Percentiles rank a stretch among this genome's conserved stretches.
These are phyloP conservation scores for Euzophera pinguis DNA, from an alignment of 2,888 invertebrate genomes.

Conservation along the genomic window DNA sequence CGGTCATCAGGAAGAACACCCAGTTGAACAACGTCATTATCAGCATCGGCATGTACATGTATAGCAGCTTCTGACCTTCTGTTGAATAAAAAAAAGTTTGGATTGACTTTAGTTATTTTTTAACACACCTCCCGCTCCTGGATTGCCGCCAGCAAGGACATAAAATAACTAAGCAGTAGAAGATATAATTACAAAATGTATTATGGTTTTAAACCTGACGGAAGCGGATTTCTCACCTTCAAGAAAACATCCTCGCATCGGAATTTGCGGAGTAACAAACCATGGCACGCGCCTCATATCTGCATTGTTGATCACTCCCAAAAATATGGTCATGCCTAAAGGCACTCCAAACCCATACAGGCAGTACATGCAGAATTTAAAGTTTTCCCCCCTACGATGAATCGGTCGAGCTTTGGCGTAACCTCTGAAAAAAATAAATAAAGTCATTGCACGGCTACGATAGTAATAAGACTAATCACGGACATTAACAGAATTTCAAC, in stretches of 20 bases:
- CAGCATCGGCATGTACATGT: slow-evolving; percentile 62
- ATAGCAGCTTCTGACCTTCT: slow-evolving; percentile 56
- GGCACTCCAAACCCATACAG: slow-evolving; percentile 59
- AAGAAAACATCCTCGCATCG: slow-evolving; percentile 47
- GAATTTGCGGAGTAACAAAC: slow-evolving; percentile 52
- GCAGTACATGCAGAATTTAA: slow-evolving; percentile 60
- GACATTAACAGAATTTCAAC: too few species aligned
- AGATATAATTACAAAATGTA: too few species aligned
- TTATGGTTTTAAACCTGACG: too few species aligned
- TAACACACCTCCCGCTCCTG: too few species aligned
- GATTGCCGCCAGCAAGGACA: too few species aligned
- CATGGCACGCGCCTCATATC: slow-evolving; percentile 43
- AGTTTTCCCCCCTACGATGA: slow-evolving; percentile 56
- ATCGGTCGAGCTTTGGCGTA: slow-evolving; percentile 65
- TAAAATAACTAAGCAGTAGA: too few species aligned
- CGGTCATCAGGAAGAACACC: slow-evolving; percentile 64
- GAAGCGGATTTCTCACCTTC: slow-evolving; percentile 36
- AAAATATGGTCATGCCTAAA: slow-evolving; percentile 38
- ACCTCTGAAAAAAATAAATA: slow-evolving; percentile 49
- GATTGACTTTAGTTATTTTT: too few species aligned
- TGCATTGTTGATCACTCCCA: slow-evolving; percentile 33
- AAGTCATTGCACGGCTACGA: too few species aligned
- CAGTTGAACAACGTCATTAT: slow-evolving; percentile 58
- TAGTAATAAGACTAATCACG: too few species aligned
- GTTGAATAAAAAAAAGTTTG: slow-evolving; percentile 7